Conservation (phyloP, 2,797 vertebrate species). For the Typhlichthys subterraneus region DNA sequence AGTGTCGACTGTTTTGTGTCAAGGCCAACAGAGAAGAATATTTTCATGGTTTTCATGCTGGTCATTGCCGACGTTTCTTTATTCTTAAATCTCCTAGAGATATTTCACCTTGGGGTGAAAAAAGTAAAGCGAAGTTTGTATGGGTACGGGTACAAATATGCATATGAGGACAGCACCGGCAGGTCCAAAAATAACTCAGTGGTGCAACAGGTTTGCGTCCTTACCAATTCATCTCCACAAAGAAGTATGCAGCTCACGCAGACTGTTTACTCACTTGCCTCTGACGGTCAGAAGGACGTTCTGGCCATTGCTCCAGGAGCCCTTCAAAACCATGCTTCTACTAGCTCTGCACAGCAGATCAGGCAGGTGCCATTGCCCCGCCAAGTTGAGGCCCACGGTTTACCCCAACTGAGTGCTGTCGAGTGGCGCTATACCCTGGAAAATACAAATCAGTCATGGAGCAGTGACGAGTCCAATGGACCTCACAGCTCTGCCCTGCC, state of each 20-base stretch:
- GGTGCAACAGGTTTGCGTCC: constrained; percentile 75
- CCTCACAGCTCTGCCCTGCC: constrained; percentile 53
- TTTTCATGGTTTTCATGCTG: constrained; percentile 96
- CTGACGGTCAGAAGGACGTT: constrained; percentile 59
- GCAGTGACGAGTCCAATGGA: constrained; percentile 73
- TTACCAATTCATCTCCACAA: constrained; percentile 76
- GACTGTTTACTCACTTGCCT: constrained; percentile 54
- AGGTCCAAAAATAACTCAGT: constrained; percentile 85
- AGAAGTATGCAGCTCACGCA: constrained; percentile 73
- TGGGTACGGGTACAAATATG: constrained; percentile 69
- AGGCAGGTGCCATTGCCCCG: constrained; percentile 51
- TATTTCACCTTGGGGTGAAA: constrained; percentile 88
- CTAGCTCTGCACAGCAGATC: constrained; percentile 50
- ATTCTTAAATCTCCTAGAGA: constrained; percentile 90
- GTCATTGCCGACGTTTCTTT: constrained; percentile 90
- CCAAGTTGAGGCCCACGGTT: constrained; percentile 63
- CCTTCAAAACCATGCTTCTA: constrained; percentile 19
- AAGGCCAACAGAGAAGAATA: constrained; percentile 92
- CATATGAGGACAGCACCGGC: constrained; percentile 77
- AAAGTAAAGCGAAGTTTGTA: constrained; percentile 85
- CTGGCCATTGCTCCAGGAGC: constrained; percentile 44
- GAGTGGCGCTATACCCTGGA: constrained; percentile 49
- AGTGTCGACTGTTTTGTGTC: constrained; percentile 94
- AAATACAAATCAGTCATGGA: constrained; percentile 68
- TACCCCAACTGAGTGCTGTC: constrained; percentile 49